Conservation (phyloP, 2,113 vertebrate genomes). For the Apteryx mantelli region DNA sequence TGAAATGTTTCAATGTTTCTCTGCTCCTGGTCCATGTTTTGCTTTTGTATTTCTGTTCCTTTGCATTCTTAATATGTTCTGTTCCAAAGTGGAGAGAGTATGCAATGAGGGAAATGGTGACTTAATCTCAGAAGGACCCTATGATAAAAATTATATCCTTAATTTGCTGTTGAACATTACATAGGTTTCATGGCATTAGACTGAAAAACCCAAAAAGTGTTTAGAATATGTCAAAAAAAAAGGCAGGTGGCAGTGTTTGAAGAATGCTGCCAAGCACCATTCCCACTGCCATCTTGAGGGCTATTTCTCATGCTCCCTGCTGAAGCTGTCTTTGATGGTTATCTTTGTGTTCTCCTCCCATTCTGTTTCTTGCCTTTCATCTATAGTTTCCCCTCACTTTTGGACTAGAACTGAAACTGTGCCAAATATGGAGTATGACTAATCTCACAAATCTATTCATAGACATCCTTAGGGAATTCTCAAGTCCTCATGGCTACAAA, state of each 20-base stretch:
- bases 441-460: neutral
- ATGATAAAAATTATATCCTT: neutral
- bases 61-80: neutral
- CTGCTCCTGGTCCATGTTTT: neutral
- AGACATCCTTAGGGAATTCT: neutral
- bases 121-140: neutral
- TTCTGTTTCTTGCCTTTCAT: neutral
- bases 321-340: neutral
- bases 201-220: neutral
- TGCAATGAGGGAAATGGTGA: neutral
- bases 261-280: neutral
- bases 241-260: neutral
- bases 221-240: neutral
- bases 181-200: neutral
- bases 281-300: neutral
- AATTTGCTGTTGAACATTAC: neutral
- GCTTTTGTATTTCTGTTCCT: neutral
- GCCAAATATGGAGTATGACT: neutral
- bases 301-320: neutral
- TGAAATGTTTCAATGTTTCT: conserved; percentile 44
- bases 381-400: neutral
- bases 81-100: neutral
- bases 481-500: neutral
- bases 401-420: neutral
- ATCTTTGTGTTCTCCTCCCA: neutral